Base-by-base conservation (phyloP, 2,797 vertebrate genomes). In the Acanthurus leucopareius region DNA sequence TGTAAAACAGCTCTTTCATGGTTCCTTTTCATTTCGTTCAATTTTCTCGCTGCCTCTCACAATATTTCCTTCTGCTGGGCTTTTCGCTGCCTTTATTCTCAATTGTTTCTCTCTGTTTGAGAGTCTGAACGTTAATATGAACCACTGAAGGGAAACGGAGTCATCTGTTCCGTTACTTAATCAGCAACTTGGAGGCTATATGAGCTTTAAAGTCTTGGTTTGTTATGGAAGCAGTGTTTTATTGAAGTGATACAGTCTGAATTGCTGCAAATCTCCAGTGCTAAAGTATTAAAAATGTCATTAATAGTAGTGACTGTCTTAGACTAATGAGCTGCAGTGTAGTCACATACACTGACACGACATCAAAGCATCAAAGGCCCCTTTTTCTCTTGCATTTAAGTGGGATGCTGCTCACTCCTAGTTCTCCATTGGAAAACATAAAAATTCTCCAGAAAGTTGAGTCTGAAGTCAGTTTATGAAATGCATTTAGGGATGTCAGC, bases 91-190 rank as follows among this genome's bases (percentile, higher is more conserved):
- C 57, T 68, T 53, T 69, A 10, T 64, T 53, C 38, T 61, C 32
- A 19, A 17, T 25, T 47, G 32, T 49, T 35, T 17, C 48, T 67
- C 66, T 51, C 68, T 77, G 28, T 45, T 11, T 64, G 76, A 78
- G 62, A 77, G 20, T 28, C 15, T 44, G 17, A 75, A 62, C 69
- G 14, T 75, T 73, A 14, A 65, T 84, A 45, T 0, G 16, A 49
- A 7, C 40, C 49, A 66, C 28, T 82, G 61, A 73, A 66, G 59
- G 57, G 69, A 60, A 60, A 72, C 68, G 62, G 15, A 52, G n/a
- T 79, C 40, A 65, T 82, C 68, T 87, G 51, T 69, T 69, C 5
- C 1, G 40, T 52, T 58, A 60, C 58, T 67, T 60, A 38, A 64
- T 71, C 52, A 63, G 57, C 40, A 77, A 25, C 44, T 45, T 25